phyloP scores from a whole-genome alignment of 2,888 invertebrate genomes.

The Plebejus anna region DNA sequence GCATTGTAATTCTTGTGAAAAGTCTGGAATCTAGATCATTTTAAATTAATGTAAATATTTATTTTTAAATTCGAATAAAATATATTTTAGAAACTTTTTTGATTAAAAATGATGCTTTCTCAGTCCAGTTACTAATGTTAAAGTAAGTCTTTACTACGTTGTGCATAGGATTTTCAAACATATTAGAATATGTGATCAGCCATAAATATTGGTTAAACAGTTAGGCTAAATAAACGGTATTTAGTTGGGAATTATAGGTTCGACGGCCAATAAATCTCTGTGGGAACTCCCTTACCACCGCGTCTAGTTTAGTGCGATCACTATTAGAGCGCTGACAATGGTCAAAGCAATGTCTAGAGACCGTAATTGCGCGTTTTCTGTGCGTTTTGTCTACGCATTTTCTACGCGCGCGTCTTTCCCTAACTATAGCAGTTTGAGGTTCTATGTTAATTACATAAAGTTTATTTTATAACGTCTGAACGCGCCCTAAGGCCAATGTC shows the following conservation, averaged over 20 bases:
- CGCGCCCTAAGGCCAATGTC: background rate
- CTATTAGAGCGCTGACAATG: conserved; percentile 42
- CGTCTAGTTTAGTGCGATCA: conserved; percentile 45
- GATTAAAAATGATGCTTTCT: too few species aligned
- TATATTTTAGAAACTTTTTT: too few species aligned
- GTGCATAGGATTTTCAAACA: background rate
- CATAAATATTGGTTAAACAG: conserved; percentile 39
- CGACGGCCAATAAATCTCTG: conserved; percentile 41
- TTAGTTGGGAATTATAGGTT: conserved; percentile 39
- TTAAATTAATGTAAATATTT: too few species aligned
- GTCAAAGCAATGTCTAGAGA: background rate
- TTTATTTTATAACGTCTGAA: too few species aligned
- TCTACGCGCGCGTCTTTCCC: too few species aligned
- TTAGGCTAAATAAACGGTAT: conserved; percentile 39
- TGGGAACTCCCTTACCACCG: conserved; percentile 38
- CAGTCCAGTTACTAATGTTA: background rate
- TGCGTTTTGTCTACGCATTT: too few species aligned
- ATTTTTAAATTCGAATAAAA: too few species aligned
- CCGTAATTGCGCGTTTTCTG: too few species aligned
- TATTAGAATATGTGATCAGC: conserved; percentile 33
- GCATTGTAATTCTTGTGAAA: background rate
- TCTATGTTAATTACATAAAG: too few species aligned
- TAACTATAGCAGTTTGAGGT: too few species aligned
- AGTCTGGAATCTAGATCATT: too few species aligned
- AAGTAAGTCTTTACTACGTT: background rate